Evolutionary conservation across 2,113 vertebrate species (phyloP).

Genomic region (Ia io): DNA sequence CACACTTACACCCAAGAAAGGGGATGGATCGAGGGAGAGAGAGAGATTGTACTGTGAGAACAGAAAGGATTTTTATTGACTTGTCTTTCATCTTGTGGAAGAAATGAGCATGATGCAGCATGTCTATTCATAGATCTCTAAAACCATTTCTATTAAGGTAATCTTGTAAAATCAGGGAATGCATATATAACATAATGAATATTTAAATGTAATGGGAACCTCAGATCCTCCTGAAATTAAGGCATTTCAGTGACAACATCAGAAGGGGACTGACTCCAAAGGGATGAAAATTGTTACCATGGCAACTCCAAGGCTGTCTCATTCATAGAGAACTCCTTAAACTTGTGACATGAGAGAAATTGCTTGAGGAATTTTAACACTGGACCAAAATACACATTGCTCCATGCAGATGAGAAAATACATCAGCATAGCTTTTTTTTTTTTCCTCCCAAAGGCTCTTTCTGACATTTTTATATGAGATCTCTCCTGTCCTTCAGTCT

Average conservation of each 20-base stretch:
- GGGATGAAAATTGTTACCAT: slow-evolving; percentile 63
- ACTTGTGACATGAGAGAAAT: slow-evolving; percentile 67
- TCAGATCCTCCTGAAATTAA: slow-evolving; percentile 55
- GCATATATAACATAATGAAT: slow-evolving; percentile 59
- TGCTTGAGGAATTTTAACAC: slow-evolving; percentile 69
- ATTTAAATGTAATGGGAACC: slow-evolving; percentile 65
- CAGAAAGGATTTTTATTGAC: slow-evolving; percentile 44
- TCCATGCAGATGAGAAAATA: slow-evolving; percentile 48
- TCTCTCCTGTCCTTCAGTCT: neutral
- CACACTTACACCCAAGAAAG: neutral
- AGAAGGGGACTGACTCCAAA: slow-evolving; percentile 40
- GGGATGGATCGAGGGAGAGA: neutral
- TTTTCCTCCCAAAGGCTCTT: neutral
- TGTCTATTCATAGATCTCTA: slow-evolving; percentile 63
- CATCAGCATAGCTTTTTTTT: neutral
- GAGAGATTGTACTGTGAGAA: neutral
- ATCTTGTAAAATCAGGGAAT: slow-evolving; percentile 62
- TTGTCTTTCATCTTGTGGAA: slow-evolving; percentile 55
- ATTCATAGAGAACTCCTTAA: slow-evolving; percentile 74
- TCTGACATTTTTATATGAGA: neutral
- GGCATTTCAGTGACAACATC: slow-evolving; percentile 44
- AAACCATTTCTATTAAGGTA: slow-evolving; percentile 64
- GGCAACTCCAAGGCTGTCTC: slow-evolving; percentile 71
- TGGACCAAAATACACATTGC: slow-evolving; percentile 64
- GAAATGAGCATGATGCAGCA: slow-evolving; percentile 32